Conservation (phyloP, 2,888 invertebrate species). For the Barypeithes pellucidus region DNA sequence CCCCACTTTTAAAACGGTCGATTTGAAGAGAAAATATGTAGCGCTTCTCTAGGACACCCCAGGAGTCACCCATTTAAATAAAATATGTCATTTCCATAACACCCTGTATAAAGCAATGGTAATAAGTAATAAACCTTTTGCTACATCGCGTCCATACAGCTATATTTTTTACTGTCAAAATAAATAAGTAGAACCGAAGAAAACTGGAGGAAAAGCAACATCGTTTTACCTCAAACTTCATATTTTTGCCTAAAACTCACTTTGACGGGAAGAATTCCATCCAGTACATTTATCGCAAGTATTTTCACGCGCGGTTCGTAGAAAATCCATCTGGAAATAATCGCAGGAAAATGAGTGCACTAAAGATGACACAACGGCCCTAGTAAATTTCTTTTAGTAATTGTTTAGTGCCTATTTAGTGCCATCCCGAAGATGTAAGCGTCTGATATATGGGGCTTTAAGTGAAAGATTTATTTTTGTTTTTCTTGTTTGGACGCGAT, state of each 20-base stretch:
- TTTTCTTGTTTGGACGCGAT: slow-evolving; percentile 28
- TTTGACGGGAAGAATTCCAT: not conserved
- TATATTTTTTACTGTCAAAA: too few relatives aligned
- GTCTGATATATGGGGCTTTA: slow-evolving; percentile 29
- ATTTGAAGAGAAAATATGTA: too few relatives aligned
- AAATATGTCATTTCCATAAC: too few relatives aligned
- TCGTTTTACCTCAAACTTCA: too few relatives aligned
- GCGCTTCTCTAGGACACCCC: too few relatives aligned
- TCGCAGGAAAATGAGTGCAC: slow-evolving; percentile 27
- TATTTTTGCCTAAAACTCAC: not conserved
- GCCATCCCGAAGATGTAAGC: slow-evolving; percentile 29
- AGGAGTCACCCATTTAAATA: too few relatives aligned
- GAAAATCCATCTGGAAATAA: slow-evolving; percentile 37
- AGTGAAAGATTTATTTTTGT: slow-evolving; percentile 38
- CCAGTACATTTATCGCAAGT: not conserved
- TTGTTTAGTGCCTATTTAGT: slow-evolving; percentile 35
- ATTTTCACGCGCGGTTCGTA: slow-evolving; percentile 16
- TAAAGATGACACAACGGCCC: slow-evolving; percentile 26
- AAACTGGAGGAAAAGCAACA: too few relatives aligned
- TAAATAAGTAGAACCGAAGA: too few relatives aligned
- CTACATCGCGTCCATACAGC: too few relatives aligned
- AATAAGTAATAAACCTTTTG: too few relatives aligned
- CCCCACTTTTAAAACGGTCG: too few relatives aligned
- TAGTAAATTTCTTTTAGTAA: slow-evolving; percentile 40
- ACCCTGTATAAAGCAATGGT: too few relatives aligned